These are phyloP conservation scores for Melanocharis versteri DNA, from an alignment of 2,113 vertebrate genomes.

Conservation along the genomic window DNA sequence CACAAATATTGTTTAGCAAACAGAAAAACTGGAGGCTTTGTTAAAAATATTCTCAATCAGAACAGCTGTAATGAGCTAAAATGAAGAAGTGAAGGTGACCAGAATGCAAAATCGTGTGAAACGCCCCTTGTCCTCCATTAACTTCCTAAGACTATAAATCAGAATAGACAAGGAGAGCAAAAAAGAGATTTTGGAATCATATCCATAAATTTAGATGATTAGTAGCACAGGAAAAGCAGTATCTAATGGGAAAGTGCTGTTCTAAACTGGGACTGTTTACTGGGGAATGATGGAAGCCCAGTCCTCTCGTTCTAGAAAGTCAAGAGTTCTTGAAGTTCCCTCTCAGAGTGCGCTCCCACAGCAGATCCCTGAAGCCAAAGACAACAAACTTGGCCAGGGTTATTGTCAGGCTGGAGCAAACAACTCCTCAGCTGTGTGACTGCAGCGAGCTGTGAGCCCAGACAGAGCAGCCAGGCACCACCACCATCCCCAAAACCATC, in stretches of 20 bases:
- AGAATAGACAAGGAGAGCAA: background rate
- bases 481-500: background rate
- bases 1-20: background rate
- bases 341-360: background rate
- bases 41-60: background rate
- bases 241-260: background rate
- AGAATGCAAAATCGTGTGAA: background rate
- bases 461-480: background rate
- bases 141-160: background rate
- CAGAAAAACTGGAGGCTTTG: background rate
- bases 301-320: background rate
- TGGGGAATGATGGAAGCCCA: background rate
- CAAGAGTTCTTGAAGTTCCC: slow-evolving; percentile 5
- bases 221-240: background rate
- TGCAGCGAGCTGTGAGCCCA: background rate
- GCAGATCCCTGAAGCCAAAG: slow-evolving; percentile 15
- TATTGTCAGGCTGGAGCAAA: slow-evolving; percentile 16
- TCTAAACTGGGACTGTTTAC: slow-evolving; percentile 32
- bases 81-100: background rate
- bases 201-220: background rate
- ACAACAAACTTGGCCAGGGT: slow-evolving; percentile 28
- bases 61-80: background rate
- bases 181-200: background rate
- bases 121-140: background rate
- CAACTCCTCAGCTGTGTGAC: background rate